These are phyloP conservation scores for Thaumatotibia leucotreta DNA, from an alignment of 1,140 invertebrate genomes.

Conservation along the genomic window DNA sequence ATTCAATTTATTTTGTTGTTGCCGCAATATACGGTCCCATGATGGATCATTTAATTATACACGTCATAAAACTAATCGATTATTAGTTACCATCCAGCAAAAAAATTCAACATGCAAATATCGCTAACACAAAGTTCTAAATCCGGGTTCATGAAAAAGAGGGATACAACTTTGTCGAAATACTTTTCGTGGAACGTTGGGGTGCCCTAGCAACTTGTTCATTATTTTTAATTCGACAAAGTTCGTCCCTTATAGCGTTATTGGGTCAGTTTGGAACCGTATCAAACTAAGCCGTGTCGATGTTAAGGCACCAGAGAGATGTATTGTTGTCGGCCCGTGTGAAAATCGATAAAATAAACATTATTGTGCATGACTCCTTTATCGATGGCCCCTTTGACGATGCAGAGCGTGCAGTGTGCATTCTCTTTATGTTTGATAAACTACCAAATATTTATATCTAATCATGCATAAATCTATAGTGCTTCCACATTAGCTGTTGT, in stretches of 20 bases:
- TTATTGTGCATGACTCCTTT: constrained; percentile 47
- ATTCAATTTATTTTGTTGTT: background rate
- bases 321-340: constrained; percentile 56
- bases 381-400: constrained; percentile 15
- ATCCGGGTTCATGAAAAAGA: constrained; percentile 34
- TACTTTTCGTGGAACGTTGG: constrained; percentile 50
- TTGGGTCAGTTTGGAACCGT: constrained; percentile 48
- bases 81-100: constrained; percentile 41
- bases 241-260: constrained; percentile 53
- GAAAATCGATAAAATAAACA: constrained; percentile 75
- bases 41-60: constrained; percentile 42
- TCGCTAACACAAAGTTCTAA: constrained; percentile 50
- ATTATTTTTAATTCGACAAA: constrained; percentile 65
- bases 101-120: constrained; percentile 32
- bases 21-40: background rate
- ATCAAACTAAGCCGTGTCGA: constrained; percentile 36
- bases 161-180: constrained; percentile 55
- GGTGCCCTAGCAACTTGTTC: constrained; percentile 49
- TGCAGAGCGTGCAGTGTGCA: background rate
- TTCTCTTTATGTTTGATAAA: constrained; percentile 22
- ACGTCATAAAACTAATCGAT: constrained; percentile 62
- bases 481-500: no score
- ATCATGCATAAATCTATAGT: constrained; percentile 13
- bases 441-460: constrained; percentile 32
- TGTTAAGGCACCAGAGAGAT: constrained; percentile 37